Evolutionary conservation across 2,113 vertebrate genomes (phyloP), one percentile per base, ranked within the genome.

Genomic region (Pteropus alecto): DNA sequence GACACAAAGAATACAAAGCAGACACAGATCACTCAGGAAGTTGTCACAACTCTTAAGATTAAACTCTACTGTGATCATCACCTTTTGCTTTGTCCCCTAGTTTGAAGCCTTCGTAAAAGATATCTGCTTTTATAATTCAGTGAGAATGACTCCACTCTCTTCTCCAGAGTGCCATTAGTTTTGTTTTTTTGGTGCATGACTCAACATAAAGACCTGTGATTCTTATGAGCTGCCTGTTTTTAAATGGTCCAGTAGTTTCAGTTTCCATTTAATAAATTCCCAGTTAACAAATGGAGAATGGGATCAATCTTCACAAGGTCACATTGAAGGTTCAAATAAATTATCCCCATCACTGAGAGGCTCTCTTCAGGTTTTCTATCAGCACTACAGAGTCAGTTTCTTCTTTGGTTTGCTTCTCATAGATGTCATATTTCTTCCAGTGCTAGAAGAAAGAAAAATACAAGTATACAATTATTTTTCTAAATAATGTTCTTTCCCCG

Each of bases 371-470:
- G 86, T 96, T 98, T 98, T 98, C 97, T 54, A 98, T 97, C 86
- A 98, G 97, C 82, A 98, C 97, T 28, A 98, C 95, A 51, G 97
- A 96, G 61, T 98, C 97, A 12, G 97, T 98, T 93, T 98, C 98
- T 92, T 98, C 97, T 97, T 95, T 98, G 82, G 89, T 95, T 93
- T 98, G 97, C 93, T 98, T 98, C 92, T 98, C 98, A 77, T 92
- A 96, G 83, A 98, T 98, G 93, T 98, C 97, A 13, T 97, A 98
- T 54, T 97, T 98, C 89, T 96, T 98, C 98, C 97, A 98, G 73
- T 97, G 97, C 98, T 98, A 48, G 56, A 94, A 94, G 38, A 54
- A 60, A 94, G 41, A 73, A 26, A 89, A 85, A 93, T 90, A 81
- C 46, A 96, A 19, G 94, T 1, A 78, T 24, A 71, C 1, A 11